Evolutionary conservation across 1,140 invertebrate genomes (phyloP), one percentile per base, ranked within the genome.

Genomic region (Andrena cerasifolii): DNA sequence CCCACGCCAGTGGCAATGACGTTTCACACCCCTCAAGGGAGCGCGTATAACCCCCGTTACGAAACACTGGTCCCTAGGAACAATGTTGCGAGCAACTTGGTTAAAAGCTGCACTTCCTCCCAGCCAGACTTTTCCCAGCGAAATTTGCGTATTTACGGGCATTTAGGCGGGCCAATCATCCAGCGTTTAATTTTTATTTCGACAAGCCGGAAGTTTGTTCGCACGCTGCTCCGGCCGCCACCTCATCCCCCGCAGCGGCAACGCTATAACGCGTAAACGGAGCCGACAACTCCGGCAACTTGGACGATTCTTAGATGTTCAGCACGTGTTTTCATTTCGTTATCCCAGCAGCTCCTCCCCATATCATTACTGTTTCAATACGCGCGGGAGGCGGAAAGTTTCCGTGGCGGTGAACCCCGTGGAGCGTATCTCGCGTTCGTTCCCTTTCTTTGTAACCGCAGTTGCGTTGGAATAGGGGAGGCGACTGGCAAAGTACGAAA

Each of bases 301-400:
- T 82, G 53, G 62, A 78, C 77, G 54, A 65, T 63, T 78, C 65
- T 53, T 54, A 33, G 31, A 68, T 72, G 61, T 58, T 74, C 63
- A 54, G 79, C 81, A 78, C 74, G 81, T 83, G 74, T 82, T 83
- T 83, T 83, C 81, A 83, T 83, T 82, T 83, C 80, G 49, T 63
- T 80, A 82, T 80, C 80, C 73, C 8, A 26, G 21, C 66, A 26
- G 61, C 49, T 65, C 45, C 54, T 63, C 56, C 80, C 80, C 81
- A 56, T 83, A 78, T 83, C 81, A 83, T 83, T 83, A 83, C 75
- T 83, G 74, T 83, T 83, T 83, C 81, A 83, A 83, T 83, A 83
- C 81, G 80, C 79, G 73, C 24, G 67, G 49, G 81, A 83, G 74
- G 56, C 31, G 40, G 68, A 68, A 83, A 83, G 59, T 83, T 70